Percentiles rank a stretch among this genome's conserved stretches.
Evolutionary conservation across 1,140 invertebrate genomes (phyloP).

Genomic region (Colletes gigas): DNA sequence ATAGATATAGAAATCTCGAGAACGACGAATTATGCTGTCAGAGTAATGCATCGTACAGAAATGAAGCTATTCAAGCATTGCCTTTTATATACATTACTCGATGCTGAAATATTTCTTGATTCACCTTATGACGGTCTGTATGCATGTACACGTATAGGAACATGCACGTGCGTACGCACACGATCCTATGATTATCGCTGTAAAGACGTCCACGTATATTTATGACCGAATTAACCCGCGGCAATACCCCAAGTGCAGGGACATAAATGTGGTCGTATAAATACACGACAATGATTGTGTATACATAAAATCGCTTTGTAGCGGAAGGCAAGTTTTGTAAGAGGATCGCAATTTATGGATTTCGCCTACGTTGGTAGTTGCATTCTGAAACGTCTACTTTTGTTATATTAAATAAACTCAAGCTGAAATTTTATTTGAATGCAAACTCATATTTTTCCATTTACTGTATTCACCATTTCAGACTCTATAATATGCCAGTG

Average conservation of each 20-base stretch:
- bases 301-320: conserved; percentile 44
- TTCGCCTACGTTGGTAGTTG: neutral
- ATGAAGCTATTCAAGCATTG: neutral
- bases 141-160: neutral
- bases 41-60: neutral
- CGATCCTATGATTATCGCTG: conserved; percentile 49
- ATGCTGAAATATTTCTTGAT: neutral
- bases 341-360: conserved; percentile 48
- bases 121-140: neutral
- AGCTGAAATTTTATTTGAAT: no score
- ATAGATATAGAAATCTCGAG: conserved; percentile 9
- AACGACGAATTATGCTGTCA: neutral
- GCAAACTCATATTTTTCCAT: no score
- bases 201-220: conserved; percentile 52
- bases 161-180: neutral
- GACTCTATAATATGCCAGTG: no score
- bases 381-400: no score
- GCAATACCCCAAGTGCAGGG: conserved; percentile 51
- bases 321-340: conserved; percentile 16
- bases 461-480: no score
- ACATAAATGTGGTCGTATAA: conserved; percentile 50
- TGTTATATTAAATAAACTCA: no score
- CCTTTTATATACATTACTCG: neutral
- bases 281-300: conserved; percentile 38
- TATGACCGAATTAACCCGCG: conserved; percentile 61